Evolutionary conservation across 2,797 vertebrate genomes (phyloP), one percentile per base, ranked within the genome.

Genomic region (Carapus acus): DNA sequence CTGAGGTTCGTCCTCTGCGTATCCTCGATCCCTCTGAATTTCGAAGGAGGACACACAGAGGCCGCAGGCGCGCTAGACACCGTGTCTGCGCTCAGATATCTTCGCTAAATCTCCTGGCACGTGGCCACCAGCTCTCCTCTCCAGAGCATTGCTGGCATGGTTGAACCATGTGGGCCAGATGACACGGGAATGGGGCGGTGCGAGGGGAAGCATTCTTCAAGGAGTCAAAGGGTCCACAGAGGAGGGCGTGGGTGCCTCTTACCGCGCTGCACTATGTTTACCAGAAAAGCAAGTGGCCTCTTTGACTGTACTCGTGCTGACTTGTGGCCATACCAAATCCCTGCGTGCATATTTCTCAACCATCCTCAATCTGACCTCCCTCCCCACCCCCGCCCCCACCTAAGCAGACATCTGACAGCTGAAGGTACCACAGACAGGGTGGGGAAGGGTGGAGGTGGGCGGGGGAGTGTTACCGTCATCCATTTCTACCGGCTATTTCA

Each of bases 181-280:
- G 68, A 75, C 75, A 67, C 24, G 44, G 58, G 71, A 59, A 50
- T 79, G 76, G 80, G n/a, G n/a, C n/a, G n/a, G n/a, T n/a, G n/a
- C n/a, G n/a, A n/a, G n/a, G n/a, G n/a, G n/a, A n/a, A n/a, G 75
- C 80, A 85, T 87, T 85, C 83, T 62, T 75, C 48, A 39, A 69
- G 67, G 42, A 58, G 74, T 78, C 81, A 81, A 55, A 61, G 77
- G 64, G 63, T 76, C 62, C 67, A 52, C 62, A 55, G 67, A 7
- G 41, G 58, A 77, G 74, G 73, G 69, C 15, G 56, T 14, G 66
- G 68, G 80, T 67, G 72, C 55, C n/a, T n/a, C n/a, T 57, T 68
- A 49, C 71, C 64, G 56, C 69, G 67, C 65, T 73, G 77, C 57
- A 69, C 83, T 84, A 82, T 78, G 83, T 85, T 86, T 86, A 85